These are phyloP conservation scores for Diplazon laetatorius DNA, from an alignment of 2,888 invertebrate species.

Conservation along the genomic window DNA sequence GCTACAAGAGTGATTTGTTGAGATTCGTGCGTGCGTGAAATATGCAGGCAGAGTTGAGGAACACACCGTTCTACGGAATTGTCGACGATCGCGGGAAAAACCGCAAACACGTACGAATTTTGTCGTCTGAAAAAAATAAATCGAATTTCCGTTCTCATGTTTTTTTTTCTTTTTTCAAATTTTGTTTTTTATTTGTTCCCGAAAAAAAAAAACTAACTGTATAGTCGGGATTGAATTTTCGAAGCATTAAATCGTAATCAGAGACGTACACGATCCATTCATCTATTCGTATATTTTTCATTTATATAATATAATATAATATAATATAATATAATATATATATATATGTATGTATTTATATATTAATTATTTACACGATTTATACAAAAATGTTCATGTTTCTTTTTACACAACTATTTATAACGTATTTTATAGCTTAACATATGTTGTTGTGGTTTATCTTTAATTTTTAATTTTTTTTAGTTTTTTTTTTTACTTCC, in stretches of 20 bases:
- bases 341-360: constrained; percentile 74
- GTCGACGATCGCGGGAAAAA: neutral
- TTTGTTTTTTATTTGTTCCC: neutral
- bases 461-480: constrained; percentile 11
- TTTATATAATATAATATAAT: constrained; percentile 67
- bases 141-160: neutral
- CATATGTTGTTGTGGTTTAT: constrained; percentile 48
- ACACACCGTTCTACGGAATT: neutral
- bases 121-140: neutral
- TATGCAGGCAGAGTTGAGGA: neutral
- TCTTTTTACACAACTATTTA: constrained; percentile 80
- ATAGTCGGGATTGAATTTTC: neutral
- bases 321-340: constrained; percentile 67
- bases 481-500: constrained; percentile 16
- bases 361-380: constrained; percentile 81
- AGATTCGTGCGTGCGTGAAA: constrained; percentile 71
- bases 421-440: constrained; percentile 65
- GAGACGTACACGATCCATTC: constrained; percentile 66
- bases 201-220: neutral
- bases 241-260: constrained; percentile 11
- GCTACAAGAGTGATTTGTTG: constrained; percentile 76
- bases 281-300: constrained; percentile 67
- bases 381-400: constrained; percentile 80
- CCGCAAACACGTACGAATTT: constrained; percentile 9
- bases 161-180: neutral